Percentiles rank a stretch among this genome's conserved stretches.
These are phyloP conservation scores for Gallinago jamesoni DNA, from an alignment of 2,113 vertebrate genomes.

Conservation along the genomic window DNA sequence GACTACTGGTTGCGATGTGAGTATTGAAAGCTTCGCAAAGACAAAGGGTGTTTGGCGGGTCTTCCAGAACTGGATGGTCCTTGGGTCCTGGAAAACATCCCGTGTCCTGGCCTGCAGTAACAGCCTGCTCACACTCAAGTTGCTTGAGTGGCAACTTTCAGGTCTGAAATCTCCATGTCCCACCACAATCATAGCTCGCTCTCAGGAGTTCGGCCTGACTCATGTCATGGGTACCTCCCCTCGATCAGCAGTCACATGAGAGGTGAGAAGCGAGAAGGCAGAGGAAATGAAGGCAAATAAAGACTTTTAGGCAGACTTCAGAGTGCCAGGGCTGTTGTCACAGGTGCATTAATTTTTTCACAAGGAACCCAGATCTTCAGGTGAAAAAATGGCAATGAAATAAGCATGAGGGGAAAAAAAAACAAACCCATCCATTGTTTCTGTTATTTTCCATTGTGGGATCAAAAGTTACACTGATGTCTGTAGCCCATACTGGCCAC, in stretches of 20 bases:
- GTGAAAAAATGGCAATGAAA: not conserved
- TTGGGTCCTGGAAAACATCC: not conserved
- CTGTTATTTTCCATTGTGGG: not conserved
- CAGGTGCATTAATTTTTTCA: not conserved
- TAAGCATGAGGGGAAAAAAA: not conserved
- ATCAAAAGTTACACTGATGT: not conserved
- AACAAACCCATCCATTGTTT: not conserved
- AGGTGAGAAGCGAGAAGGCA: not conserved
- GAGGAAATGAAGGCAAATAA: not conserved
- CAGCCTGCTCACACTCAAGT: not conserved
- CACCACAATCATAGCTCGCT: not conserved
- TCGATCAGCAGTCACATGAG: not conserved
- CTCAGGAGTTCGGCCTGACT: not conserved
- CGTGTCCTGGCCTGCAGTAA: not conserved
- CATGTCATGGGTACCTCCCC: rapidly evolving
- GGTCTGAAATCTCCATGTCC: not conserved
- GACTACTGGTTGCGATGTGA: not conserved
- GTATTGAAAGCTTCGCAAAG: not conserved
- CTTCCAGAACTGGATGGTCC: not conserved
- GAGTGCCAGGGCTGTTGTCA: not conserved
- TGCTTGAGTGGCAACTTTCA: not conserved
- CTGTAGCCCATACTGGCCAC: not conserved
- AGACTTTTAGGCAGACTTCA: not conserved
- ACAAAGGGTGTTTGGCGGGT: not conserved
- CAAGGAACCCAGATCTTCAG: not conserved